A percentile compares a stretch with the other conserved stretches of the same genome.
phyloP scores from a whole-genome alignment of 2,888 invertebrate genomes.

The Drosophila nr. fundita region DNA sequence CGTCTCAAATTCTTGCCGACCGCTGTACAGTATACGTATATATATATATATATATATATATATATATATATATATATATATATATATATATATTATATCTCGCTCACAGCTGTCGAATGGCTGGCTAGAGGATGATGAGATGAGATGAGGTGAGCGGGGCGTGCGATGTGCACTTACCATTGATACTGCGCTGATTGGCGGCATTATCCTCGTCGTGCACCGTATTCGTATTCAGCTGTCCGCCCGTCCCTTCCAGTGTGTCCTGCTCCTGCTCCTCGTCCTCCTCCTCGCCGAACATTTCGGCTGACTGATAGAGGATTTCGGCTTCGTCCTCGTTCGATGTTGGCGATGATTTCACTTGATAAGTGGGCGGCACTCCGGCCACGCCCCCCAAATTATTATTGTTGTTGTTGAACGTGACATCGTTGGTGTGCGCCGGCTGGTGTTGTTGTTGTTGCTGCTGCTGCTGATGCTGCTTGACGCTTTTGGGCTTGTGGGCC shows the following conservation, averaged over 20 bases:
- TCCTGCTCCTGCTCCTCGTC: conserved; percentile 55
- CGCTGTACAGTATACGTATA: background rate
- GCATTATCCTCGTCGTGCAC: conserved; percentile 72
- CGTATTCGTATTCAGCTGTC: conserved; percentile 76
- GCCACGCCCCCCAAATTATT: conserved; percentile 56
- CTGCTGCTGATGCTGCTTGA: conserved; percentile 65
- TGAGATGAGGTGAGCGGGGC: background rate
- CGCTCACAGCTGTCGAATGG: conserved; percentile 1
- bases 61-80: background rate
- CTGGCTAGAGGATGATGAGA: background rate
- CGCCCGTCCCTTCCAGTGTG: conserved; percentile 37
- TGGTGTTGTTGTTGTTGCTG: conserved; percentile 60
- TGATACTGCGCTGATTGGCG: conserved; percentile 77
- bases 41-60: background rate
- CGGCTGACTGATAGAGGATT: conserved; percentile 82
- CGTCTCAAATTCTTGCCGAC: background rate
- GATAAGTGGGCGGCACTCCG: conserved; percentile 78
- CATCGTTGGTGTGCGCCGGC: conserved; percentile 58
- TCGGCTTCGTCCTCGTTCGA: conserved; percentile 83
- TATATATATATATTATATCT: background rate
- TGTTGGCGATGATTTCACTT: conserved; percentile 81
- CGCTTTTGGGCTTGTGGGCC: conserved; percentile 82
- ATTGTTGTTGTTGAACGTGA: conserved; percentile 38
- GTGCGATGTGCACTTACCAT: conserved; percentile 78
- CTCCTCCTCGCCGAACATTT: conserved; percentile 82